phyloP scores from a whole-genome alignment of 2,888 invertebrate species.

The Axea sp. region DNA sequence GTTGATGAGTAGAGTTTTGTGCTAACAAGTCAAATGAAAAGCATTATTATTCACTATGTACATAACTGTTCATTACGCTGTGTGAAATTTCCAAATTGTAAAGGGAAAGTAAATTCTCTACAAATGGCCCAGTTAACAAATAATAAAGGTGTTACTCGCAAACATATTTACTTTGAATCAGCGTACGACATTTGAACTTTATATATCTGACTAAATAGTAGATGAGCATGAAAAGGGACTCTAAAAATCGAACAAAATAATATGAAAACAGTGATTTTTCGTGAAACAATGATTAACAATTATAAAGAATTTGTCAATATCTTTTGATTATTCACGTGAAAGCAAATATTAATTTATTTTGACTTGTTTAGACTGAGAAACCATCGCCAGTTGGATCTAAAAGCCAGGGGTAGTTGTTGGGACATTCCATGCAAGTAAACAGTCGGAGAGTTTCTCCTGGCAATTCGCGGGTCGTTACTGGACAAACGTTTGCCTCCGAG shows the following conservation, averaged over 20 bases:
- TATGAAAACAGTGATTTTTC: constrained; percentile 26
- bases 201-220: no score
- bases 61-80: constrained; percentile 38
- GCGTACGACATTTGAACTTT: constrained; percentile 26
- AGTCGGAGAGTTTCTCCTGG: constrained; percentile 95
- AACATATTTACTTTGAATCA: constrained; percentile 7
- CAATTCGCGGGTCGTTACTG: constrained; percentile 92
- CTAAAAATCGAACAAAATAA: constrained; percentile 5
- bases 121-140: no score
- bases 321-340: constrained; percentile 8
- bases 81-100: constrained; percentile 12
- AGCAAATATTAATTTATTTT: constrained; percentile 5
- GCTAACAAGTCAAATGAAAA: constrained; percentile 34
- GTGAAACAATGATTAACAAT: no score
- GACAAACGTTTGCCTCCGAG: constrained; percentile 94
- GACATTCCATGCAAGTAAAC: constrained; percentile 97
- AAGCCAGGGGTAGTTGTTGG: constrained; percentile 97
- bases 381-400: constrained; percentile 97
- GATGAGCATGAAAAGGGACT: constrained; percentile 6
- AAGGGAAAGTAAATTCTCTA: no score
- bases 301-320: not conserved
- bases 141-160: no score
- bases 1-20: constrained; percentile 3
- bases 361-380: constrained; percentile 89
- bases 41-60: constrained; percentile 49